phyloP scores from a whole-genome alignment of 2,113 vertebrate genomes.

The Capreolus pygargus region DNA sequence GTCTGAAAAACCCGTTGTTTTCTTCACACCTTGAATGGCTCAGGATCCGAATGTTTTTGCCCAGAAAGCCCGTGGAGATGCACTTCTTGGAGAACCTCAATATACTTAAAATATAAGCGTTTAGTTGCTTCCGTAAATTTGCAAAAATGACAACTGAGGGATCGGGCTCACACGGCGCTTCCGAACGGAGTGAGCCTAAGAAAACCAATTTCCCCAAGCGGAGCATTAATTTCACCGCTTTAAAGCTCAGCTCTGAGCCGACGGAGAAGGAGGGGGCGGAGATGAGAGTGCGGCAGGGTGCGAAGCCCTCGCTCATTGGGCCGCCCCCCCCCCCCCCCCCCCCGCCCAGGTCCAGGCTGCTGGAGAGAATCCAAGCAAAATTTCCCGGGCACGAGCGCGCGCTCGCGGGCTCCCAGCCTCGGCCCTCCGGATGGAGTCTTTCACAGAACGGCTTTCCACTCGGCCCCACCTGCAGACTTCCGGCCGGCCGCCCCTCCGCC shows the following conservation, averaged over 20 bases:
- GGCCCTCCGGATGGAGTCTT: background rate
- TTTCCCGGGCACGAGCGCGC: background rate
- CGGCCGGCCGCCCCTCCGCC: background rate
- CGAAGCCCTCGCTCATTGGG: background rate
- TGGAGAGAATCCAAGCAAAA: background rate
- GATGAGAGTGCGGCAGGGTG: background rate
- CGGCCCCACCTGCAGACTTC: background rate
- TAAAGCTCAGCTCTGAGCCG: background rate
- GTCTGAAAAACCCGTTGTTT: background rate
- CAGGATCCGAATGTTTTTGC: background rate
- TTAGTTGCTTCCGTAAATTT: background rate
- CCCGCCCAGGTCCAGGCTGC: too few relatives aligned
- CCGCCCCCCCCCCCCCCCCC: too few relatives aligned
- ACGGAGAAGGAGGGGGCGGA: background rate
- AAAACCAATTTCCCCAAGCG: background rate
- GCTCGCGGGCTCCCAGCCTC: rapidly evolving
- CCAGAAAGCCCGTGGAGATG: background rate
- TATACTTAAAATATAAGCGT: background rate
- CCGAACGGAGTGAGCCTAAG: background rate
- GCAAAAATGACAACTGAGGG: background rate
- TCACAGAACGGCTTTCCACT: background rate
- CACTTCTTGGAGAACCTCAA: background rate
- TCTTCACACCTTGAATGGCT: background rate
- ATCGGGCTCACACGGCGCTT: background rate
- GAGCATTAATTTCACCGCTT: rapidly evolving